These are phyloP conservation scores for Schizaphis graminum DNA, from an alignment of 2,888 invertebrate genomes.

Conservation along the genomic window DNA sequence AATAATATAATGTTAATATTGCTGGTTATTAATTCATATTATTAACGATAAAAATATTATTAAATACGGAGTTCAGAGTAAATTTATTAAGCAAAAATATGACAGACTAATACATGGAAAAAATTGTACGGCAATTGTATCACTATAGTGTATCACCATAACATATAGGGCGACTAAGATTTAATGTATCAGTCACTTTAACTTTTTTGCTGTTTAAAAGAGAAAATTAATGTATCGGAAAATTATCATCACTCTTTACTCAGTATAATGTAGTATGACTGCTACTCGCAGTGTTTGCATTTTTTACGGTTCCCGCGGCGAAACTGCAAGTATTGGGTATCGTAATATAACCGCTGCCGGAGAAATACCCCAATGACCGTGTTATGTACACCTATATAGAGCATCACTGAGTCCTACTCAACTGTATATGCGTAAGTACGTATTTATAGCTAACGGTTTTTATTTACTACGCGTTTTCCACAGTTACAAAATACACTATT, in stretches of 20 bases:
- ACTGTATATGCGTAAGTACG: slow-evolving; percentile 24
- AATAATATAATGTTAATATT: no score
- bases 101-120: no score
- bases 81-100: no score
- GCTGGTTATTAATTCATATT: no score
- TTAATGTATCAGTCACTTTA: not conserved
- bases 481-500: not conserved
- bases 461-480: slow-evolving; percentile 17
- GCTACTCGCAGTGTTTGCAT: not conserved
- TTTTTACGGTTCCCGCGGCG: slow-evolving; percentile 20
- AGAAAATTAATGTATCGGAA: not conserved
- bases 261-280: not conserved
- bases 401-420: not conserved
- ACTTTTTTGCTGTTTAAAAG: not conserved
- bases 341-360: not conserved
- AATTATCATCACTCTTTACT: not conserved
- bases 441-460: slow-evolving; percentile 44
- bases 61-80: no score
- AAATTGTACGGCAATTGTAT: no score
- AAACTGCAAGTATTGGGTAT: not conserved
- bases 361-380: not conserved
- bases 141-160: no score
- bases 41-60: no score
- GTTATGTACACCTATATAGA: not conserved
- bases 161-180: not conserved